Evolutionary conservation across 1,140 invertebrate species (phyloP).

Genomic region (Zaprionus gabonicus): DNA sequence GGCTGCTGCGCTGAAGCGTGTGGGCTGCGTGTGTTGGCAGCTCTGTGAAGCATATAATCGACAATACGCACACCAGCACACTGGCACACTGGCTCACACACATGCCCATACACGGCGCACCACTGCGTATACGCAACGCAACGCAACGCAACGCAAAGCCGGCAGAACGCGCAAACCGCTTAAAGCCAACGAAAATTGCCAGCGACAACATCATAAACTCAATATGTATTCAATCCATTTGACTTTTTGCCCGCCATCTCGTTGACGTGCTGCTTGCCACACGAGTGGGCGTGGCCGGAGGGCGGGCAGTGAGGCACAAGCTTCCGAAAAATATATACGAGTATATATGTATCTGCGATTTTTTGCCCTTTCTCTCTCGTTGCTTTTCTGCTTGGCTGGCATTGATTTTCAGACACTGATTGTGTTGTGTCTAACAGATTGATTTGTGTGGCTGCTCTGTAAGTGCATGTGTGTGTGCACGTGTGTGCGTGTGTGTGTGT

Average conservation of each 20-base stretch:
- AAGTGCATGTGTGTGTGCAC: not conserved
- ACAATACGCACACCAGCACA: slow-evolving; percentile 53
- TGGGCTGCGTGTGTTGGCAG: slow-evolving; percentile 67
- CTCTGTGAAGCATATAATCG: slow-evolving; percentile 79
- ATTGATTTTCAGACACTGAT: slow-evolving; percentile 74
- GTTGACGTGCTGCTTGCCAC: slow-evolving; percentile 41
- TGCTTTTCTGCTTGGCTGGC: slow-evolving; percentile 16
- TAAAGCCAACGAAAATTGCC: slow-evolving; percentile 81
- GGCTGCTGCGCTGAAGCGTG: slow-evolving; percentile 52
- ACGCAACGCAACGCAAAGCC: slow-evolving; percentile 40
- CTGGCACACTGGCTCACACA: not conserved
- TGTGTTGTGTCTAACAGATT: slow-evolving; percentile 69
- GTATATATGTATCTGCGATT: not conserved
- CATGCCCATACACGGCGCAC: slow-evolving; percentile 15
- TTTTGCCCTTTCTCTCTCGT: not conserved
- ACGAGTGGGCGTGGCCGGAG: slow-evolving; percentile 30
- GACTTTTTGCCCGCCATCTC: slow-evolving; percentile 67
- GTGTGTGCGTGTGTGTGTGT: slow-evolving; percentile 27
- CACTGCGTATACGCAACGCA: slow-evolving; percentile 65
- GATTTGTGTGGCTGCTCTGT: slow-evolving; percentile 40
- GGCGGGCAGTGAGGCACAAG: not conserved
- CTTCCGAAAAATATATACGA: slow-evolving; percentile 8
- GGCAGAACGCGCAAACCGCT: slow-evolving; percentile 67
- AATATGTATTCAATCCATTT: slow-evolving; percentile 81
- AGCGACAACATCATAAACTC: slow-evolving; percentile 82